Conservation (phyloP, 2,113 vertebrate genomes). For the cat (Felis catus) region F.catus_Fca126_mat1.0 CM031412.1:115875001-115875500, state of each 20-base stretch:
- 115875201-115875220: background rate
- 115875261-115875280: background rate
- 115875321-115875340: too few species aligned
- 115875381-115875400: too few species aligned
- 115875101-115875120: background rate
- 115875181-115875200: background rate
- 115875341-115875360: too few species aligned
- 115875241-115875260: background rate
- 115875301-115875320: background rate
- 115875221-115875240: background rate
- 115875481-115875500: too few species aligned
- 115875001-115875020: background rate
- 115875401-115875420: too few species aligned
- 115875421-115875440: too few species aligned
- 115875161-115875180: background rate
- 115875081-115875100: background rate
- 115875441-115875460: too few species aligned
- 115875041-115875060: background rate
- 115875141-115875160: background rate
- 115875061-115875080: background rate
- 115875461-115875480: too few species aligned
- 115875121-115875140: background rate
- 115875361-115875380: too few species aligned
- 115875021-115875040: constrained; percentile 15
- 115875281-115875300: background rate